These are phyloP conservation scores for Drosophila lowei DNA, from an alignment of 1,140 invertebrate genomes.

Conservation along the genomic window DNA sequence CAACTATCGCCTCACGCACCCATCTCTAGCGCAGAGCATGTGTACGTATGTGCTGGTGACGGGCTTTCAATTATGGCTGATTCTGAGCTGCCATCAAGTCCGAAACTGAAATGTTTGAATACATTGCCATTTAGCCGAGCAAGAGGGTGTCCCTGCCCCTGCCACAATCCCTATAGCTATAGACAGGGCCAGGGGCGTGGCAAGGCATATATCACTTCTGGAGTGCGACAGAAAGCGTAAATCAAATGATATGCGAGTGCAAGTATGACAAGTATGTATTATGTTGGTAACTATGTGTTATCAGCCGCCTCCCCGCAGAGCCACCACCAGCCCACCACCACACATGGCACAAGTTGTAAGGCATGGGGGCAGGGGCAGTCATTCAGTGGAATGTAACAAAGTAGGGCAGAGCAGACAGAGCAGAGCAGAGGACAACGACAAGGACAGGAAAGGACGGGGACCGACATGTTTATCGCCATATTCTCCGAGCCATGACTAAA, in stretches of 20 bases:
- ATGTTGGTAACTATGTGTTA: conserved; percentile 79
- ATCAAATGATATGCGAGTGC: conserved; percentile 80
- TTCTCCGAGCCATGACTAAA: conserved; percentile 77
- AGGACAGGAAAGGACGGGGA: conserved; percentile 2
- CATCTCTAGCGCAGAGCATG: conserved; percentile 9
- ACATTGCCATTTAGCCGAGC: conserved; percentile 68
- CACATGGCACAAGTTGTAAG: conserved; percentile 10
- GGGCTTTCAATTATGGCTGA: conserved; percentile 69
- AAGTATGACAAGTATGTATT: conserved; percentile 81
- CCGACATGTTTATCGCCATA: conserved; percentile 79
- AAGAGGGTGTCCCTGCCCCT: background rate
- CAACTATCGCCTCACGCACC: background rate
- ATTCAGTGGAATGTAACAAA: background rate
- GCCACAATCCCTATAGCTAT: no score
- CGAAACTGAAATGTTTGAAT: conserved; percentile 79
- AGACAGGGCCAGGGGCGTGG: conserved; percentile 35
- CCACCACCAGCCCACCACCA: background rate
- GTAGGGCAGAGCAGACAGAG: background rate
- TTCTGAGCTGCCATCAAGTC: conserved; percentile 65
- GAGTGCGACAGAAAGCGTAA: conserved; percentile 77
- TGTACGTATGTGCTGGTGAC: conserved; percentile 16
- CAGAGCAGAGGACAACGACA: background rate
- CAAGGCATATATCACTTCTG: conserved; percentile 71
- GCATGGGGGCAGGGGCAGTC: background rate
- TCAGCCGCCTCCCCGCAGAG: conserved; percentile 36